A percentile compares a stretch with the other conserved stretches of the same genome.
Conservation (phyloP, 2,797 vertebrate genomes). For the Dryobates pubescens region DNA sequence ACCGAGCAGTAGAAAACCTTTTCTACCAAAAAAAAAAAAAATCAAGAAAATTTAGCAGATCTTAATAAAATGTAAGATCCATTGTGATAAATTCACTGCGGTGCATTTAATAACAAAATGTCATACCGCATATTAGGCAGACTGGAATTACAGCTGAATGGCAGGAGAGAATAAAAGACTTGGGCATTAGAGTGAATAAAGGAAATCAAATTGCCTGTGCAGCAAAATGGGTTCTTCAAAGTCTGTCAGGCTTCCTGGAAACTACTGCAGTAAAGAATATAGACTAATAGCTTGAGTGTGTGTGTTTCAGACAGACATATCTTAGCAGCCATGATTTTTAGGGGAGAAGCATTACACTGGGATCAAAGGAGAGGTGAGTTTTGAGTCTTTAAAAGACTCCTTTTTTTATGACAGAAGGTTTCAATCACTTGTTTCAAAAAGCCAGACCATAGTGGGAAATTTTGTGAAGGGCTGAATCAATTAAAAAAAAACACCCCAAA, state of each 20-base stretch:
- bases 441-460: not conserved
- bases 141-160: not conserved
- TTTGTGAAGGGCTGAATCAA: not conserved
- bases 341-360: not conserved
- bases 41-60: not conserved
- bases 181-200: not conserved
- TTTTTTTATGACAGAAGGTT: not conserved
- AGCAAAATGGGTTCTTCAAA: not conserved
- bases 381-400: not conserved
- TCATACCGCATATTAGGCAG: not conserved
- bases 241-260: not conserved
- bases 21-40: not conserved
- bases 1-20: not conserved
- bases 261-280: not conserved
- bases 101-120: not conserved
- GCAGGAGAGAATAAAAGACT: not conserved
- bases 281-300: not conserved
- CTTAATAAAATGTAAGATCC: not conserved
- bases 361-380: not conserved
- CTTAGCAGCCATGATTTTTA: conserved; percentile 10
- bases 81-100: not conserved
- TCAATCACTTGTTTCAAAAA: not conserved
- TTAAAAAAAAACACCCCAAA: not conserved
- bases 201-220: not conserved
- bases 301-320: not conserved